phyloP scores from a whole-genome alignment of 2,888 invertebrate species.

The Athalia rosae region DNA sequence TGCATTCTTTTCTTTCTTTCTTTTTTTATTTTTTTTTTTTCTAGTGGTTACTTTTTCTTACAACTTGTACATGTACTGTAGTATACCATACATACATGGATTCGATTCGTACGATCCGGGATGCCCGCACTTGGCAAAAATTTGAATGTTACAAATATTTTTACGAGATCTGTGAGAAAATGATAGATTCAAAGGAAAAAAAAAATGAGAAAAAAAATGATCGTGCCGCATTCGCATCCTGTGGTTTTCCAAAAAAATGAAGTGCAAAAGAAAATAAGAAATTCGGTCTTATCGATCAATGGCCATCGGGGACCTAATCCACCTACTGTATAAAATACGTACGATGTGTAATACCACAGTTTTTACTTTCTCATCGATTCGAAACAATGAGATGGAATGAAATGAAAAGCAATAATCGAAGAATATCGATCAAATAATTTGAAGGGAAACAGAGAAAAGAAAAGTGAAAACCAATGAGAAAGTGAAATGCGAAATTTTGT shows the following conservation, averaged over 20 bases:
- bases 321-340: neutral
- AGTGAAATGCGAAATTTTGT: neutral
- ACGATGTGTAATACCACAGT: neutral
- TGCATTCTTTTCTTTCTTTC: slow-evolving; percentile 17
- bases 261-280: slow-evolving; percentile 5
- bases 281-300: slow-evolving; percentile 47
- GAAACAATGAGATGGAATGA: neutral
- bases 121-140: no score
- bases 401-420: neutral
- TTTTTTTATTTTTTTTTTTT: slow-evolving; percentile 34
- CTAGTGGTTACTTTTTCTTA: slow-evolving; percentile 14
- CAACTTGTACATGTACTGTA: slow-evolving; percentile 71
- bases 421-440: neutral
- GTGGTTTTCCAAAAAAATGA: neutral
- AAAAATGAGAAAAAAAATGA: neutral
- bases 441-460: neutral
- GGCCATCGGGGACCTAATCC: slow-evolving; percentile 27
- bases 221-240: no score
- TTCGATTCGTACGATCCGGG: slow-evolving; percentile 59
- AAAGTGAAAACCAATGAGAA: neutral
- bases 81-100: slow-evolving; percentile 63
- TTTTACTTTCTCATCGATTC: neutral
- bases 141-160: no score
- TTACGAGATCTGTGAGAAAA: no score
- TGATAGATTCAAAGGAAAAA: neutral